Conservation (phyloP, 2,888 invertebrate species). For the Graphium colonna region DNA sequence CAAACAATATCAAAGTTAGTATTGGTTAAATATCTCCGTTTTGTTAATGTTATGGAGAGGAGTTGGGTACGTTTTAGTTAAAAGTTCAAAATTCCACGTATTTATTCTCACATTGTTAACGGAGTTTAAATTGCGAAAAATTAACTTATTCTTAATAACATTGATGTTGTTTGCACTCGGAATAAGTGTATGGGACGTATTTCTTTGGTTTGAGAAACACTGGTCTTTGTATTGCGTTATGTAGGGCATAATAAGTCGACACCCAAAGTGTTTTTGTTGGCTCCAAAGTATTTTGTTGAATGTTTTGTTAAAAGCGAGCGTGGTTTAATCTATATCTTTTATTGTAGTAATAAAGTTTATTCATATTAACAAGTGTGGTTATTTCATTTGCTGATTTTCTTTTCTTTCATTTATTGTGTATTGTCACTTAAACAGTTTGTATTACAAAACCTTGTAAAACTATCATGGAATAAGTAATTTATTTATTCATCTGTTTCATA, state of each 20-base stretch:
- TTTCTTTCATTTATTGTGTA: too few species aligned
- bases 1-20: conserved; percentile 19
- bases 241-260: conserved; percentile 71
- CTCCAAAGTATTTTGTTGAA: conserved; percentile 78
- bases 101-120: background rate
- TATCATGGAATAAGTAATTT: too few species aligned
- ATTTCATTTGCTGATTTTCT: conserved; percentile 39
- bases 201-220: conserved; percentile 72
- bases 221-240: conserved; percentile 58
- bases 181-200: conserved; percentile 23
- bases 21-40: conserved; percentile 10
- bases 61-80: background rate
- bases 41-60: conserved; percentile 20
- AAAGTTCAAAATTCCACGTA: background rate
- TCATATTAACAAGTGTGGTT: conserved; percentile 55
- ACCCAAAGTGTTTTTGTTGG: conserved; percentile 72
- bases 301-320: conserved; percentile 70
- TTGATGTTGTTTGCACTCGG: conserved; percentile 24
- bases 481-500: too few species aligned
- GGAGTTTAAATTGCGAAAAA: background rate
- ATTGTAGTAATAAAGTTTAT: conserved; percentile 79
- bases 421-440: too few species aligned
- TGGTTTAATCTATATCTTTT: conserved; percentile 71
- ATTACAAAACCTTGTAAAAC: too few species aligned
- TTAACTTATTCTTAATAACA: conserved; percentile 3